Base-by-base conservation (phyloP, 2,113 vertebrate species). In the Camelus dromedarius region DNA sequence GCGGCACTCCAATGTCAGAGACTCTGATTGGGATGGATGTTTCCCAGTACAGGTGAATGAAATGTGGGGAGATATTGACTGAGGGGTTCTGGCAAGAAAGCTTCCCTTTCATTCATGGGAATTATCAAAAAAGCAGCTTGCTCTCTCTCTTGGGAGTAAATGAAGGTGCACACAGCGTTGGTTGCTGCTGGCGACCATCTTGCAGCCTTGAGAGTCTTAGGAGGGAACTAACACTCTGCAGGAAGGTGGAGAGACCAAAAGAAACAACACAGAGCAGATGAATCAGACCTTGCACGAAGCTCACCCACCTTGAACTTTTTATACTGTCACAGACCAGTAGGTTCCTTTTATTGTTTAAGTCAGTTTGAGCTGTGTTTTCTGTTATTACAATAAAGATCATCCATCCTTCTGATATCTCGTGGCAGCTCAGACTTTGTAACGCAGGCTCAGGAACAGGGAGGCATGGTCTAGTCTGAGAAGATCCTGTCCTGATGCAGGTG, bases 81-180 rank as follows among this genome's bases (percentile, higher is more conserved):
- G 60, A 81, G 20, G 7, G 42, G 58, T 83, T 88, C 86, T 89
- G 69, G 50, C 70, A 91, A 95, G 56, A 82, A 83, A 28, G 32
- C n/a, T 82, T 72, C 60, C 38, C 56, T 79, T 92, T 88, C n/a
- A 86, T 75, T 52, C 52, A 38, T 11, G n/a, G 52, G 10, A 76
- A 77, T 60, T 82, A n/a, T 89, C 56, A 75, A 32, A 93, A 84
- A 89, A 82, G 54, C 93, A 89, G 79, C 54, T 89, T 64, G n/a
- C 54, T 92, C 2, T 93, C 70, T 89, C 72, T 83, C 42, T 58
- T 24, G 24, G 58, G 70, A 58, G 48, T 48, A 46, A 48, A 64
- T 46, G 81, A 76, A 58, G 42, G 60, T 60, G 32, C 15, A 69
- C 9, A 13, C 24, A 70, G 48, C 20, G 91, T 89, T 79, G 82